These are phyloP conservation scores for Melitaea cinxia DNA, from an alignment of 1,140 invertebrate genomes.

Conservation along the genomic window DNA sequence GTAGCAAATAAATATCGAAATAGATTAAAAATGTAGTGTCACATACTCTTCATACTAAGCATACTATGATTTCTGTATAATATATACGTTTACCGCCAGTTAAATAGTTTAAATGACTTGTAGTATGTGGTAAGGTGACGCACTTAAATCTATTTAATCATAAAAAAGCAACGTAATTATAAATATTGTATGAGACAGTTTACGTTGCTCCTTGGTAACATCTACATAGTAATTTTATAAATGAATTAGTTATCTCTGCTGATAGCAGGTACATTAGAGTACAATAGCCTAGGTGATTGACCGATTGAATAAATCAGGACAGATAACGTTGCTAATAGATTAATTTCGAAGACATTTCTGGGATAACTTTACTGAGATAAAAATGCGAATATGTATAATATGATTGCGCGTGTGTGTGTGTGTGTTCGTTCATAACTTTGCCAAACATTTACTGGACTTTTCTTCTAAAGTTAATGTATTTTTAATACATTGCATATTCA, in stretches of 20 bases:
- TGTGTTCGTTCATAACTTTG: no score
- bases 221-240: neutral
- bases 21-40: no score
- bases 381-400: neutral
- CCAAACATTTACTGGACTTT: no score
- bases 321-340: neutral
- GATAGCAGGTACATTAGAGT: conserved; percentile 5
- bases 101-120: neutral
- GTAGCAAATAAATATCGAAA: no score
- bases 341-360: conserved; percentile 1
- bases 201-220: neutral
- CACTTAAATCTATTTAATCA: neutral
- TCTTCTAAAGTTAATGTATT: no score
- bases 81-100: no score
- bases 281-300: conserved; percentile 25
- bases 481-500: no score
- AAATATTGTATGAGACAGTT: no score
- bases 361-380: neutral
- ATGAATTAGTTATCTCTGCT: conserved; percentile 6
- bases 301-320: conserved; percentile 24
- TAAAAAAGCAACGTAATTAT: neutral
- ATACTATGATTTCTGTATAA: no score
- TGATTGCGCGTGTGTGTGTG: neutral
- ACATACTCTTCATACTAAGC: no score
- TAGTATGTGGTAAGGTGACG: neutral